Evolutionary conservation across 2,797 vertebrate genomes (phyloP).

Genomic region (Neosilurus mollespiculum): DNA sequence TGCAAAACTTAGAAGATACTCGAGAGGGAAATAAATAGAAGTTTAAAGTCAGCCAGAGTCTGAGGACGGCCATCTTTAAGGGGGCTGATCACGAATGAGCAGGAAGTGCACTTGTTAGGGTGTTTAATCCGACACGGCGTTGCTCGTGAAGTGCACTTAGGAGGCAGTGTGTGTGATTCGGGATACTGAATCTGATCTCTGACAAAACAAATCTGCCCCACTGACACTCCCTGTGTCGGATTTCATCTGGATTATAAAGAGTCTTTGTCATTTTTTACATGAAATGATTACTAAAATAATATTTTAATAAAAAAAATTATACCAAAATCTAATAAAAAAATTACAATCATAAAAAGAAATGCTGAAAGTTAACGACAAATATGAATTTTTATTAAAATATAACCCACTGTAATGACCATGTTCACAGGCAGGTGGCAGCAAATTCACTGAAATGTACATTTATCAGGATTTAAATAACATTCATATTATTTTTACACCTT

Average conservation of each 20-base stretch:
- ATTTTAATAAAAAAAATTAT: no score
- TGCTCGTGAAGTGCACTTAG: neutral
- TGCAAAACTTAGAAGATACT: neutral
- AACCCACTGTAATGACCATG: neutral
- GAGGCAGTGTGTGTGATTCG: neutral
- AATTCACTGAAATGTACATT: neutral
- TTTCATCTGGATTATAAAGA: neutral
- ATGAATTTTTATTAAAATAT: neutral
- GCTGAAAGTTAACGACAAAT: neutral
- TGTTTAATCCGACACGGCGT: no score
- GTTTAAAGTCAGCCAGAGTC: constrained; percentile 12
- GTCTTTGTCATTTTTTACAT: neutral
- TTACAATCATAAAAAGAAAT: neutral
- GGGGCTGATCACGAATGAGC: neutral
- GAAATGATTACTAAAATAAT: neutral
- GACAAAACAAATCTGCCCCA: neutral
- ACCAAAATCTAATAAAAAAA: no score
- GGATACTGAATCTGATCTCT: neutral
- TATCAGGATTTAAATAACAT: neutral
- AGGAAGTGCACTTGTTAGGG: constrained; percentile 7
- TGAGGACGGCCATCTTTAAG: neutral
- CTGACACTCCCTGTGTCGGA: neutral
- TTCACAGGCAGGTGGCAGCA: constrained; percentile 4
- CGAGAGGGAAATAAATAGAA: neutral
- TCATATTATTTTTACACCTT: neutral